These are phyloP conservation scores for Ectemnius cavifrons DNA, from an alignment of 2,888 invertebrate species.

Conservation along the genomic window DNA sequence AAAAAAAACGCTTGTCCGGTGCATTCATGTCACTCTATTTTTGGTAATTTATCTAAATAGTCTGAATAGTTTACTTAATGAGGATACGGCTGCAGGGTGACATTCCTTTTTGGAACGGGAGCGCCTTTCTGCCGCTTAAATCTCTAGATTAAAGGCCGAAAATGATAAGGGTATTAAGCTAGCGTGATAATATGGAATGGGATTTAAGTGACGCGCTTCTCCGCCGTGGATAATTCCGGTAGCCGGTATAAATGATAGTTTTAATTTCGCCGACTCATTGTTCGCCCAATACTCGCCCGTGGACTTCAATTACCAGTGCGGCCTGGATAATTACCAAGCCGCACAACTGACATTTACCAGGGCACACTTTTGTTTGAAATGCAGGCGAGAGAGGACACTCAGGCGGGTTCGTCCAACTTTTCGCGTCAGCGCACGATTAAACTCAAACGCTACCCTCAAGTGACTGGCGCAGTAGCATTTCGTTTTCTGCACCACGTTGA, in stretches of 20 bases:
- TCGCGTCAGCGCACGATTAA: constrained; percentile 28
- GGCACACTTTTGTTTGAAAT: not conserved
- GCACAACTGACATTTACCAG: not conserved
- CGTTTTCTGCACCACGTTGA: constrained; percentile 27
- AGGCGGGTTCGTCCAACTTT: constrained; percentile 16
- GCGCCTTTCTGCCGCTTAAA: not conserved
- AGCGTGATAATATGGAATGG: not conserved
- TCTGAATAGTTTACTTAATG: too few relatives aligned
- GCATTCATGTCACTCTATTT: too few relatives aligned
- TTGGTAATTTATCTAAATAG: too few relatives aligned
- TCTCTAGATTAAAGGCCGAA: not conserved
- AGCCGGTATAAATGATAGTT: too few relatives aligned
- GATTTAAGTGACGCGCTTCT: not conserved
- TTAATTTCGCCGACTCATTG: too few relatives aligned
- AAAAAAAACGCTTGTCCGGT: too few relatives aligned
- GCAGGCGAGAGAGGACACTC: not conserved
- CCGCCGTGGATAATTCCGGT: too few relatives aligned
- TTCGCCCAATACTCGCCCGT: too few relatives aligned
- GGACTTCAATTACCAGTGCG: not conserved
- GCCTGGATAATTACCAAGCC: not conserved
- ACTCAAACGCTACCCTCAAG: not conserved
- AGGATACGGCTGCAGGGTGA: too few relatives aligned
- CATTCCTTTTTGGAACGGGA: not conserved
- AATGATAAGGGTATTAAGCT: constrained; percentile 8
- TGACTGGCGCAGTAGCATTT: constrained; percentile 11